Evolutionary conservation across 2,113 vertebrate genomes (phyloP).

Genomic region (Daphoenositta chrysoptera): DNA sequence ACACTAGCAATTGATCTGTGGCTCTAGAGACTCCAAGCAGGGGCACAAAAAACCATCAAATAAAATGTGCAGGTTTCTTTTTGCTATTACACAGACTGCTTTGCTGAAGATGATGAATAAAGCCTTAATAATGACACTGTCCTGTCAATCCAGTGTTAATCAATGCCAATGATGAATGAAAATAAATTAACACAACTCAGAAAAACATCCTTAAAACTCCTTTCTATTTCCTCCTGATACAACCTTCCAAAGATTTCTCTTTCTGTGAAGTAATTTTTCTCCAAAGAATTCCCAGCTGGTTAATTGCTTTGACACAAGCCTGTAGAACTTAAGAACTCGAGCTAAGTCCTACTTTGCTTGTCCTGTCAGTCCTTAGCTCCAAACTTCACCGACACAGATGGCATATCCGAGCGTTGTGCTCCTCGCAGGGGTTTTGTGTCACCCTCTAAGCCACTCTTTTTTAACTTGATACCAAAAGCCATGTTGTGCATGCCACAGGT

Average conservation of each 20-base stretch:
- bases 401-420: not conserved
- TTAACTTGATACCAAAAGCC: not conserved
- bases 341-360: not conserved
- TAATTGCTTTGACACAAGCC: not conserved
- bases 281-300: not conserved
- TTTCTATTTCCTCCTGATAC: not conserved
- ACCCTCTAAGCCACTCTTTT: not conserved
- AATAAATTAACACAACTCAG: not conserved
- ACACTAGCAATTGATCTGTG: slow-evolving; percentile 24
- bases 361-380: not conserved
- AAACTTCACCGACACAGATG: not conserved
- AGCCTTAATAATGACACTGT: not conserved
- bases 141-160: not conserved
- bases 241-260: not conserved
- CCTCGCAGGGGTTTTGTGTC: not conserved
- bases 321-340: not conserved
- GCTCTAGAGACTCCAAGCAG: not conserved
- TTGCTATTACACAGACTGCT: not conserved
- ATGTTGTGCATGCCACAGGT: accelerated
- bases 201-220: not conserved
- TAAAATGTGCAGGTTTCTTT: not conserved
- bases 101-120: not conserved
- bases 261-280: not conserved
- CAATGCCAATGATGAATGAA: not conserved
- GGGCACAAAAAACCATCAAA: not conserved